Evolutionary conservation across 2,797 vertebrate species (phyloP), one percentile per base, ranked within the genome.

Genomic region (Poliocrania exsul): DNA sequence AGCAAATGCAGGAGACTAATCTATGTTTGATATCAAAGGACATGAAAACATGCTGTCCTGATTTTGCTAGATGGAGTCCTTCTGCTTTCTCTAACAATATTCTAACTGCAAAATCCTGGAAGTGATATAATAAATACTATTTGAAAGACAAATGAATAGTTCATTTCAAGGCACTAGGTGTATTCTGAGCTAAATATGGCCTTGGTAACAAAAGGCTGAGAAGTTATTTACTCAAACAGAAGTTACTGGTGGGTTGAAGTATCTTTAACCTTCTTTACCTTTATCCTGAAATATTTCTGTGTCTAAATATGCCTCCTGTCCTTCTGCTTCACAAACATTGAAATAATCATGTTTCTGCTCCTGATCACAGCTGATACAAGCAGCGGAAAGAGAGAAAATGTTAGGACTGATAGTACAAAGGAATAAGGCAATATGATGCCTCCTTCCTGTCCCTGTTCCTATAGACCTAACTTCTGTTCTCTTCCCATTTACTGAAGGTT

Each of bases 1-100:
- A 95, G 50, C 31, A 90, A 96, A 94, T 62, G 65, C 38, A 33
- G 69, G 75, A 95, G 61, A 62, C 33, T 91, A 67, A 84, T 69
- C 67, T 47, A 11, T 58, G 54, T 82, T 93, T 95, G 87, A 91
- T 91, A 47, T 79, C 83, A 75, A 93, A 95, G 92, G 65, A 91
- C 64, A 81, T 37, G 13, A 69, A 61, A 89, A 72, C 69, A 72
- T 12, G 24, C 16, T 67, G 75, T 75, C 85, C 86, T 91, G 58
- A n/a, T 86, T 95, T 75, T 66, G 28, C 51, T 83, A 81, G 46
- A 62, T 78, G 11, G 64, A 74, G 33, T 81, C 57, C 62, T 84
- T 31, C 60, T 83, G 11, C 31, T 90, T 95, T 89, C 54, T 80
- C 53, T 89, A 58, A 18, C 5, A 73, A 16, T 35, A 5, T 53